Percentiles rank a stretch among this genome's conserved stretches.
These are phyloP conservation scores for Musca vetustissima DNA, from an alignment of 1,140 invertebrate genomes.

Conservation along the genomic window DNA sequence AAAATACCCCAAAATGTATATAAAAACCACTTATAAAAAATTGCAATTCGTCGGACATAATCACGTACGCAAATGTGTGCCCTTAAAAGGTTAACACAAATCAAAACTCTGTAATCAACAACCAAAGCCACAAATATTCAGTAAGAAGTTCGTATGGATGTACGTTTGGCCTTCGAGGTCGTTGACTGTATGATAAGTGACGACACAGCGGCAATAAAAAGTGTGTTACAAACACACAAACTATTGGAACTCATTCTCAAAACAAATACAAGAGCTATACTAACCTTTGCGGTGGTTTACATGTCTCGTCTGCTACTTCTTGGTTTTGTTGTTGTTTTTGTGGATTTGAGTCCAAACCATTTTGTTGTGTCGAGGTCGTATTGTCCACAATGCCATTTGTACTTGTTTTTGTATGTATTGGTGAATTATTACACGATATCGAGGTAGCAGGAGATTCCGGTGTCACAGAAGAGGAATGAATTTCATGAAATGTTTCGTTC, in stretches of 20 bases:
- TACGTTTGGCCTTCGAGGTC: constrained; percentile 5
- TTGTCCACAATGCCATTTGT: constrained; percentile 27
- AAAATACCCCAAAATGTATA: too few species aligned
- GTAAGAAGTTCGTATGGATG: background rate
- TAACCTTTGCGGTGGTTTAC: constrained; percentile 10
- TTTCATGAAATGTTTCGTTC: background rate
- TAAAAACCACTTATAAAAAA: too few species aligned
- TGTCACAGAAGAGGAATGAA: constrained; percentile 13
- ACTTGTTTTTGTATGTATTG: constrained; percentile 11
- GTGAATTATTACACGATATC: constrained; percentile 30
- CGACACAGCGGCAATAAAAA: constrained; percentile 19
- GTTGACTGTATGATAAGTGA: constrained; percentile 13
- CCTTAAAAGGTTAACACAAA: too few species aligned
- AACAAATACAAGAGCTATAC: background rate
- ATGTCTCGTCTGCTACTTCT: background rate
- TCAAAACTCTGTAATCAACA: too few species aligned
- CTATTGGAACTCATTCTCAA: constrained; percentile 1
- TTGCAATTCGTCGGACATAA: too few species aligned
- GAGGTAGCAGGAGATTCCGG: constrained; percentile 25
- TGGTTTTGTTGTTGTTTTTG: constrained; percentile 19
- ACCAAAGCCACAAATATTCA: background rate
- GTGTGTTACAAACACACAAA: constrained; percentile 10
- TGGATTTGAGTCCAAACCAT: background rate
- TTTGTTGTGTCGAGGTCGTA: constrained; percentile 27
- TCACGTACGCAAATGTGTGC: too few species aligned